Percentiles rank a stretch among this genome's conserved stretches.
Conservation (phyloP, 2,888 invertebrate genomes). For the Parnassius glacialis region DNA sequence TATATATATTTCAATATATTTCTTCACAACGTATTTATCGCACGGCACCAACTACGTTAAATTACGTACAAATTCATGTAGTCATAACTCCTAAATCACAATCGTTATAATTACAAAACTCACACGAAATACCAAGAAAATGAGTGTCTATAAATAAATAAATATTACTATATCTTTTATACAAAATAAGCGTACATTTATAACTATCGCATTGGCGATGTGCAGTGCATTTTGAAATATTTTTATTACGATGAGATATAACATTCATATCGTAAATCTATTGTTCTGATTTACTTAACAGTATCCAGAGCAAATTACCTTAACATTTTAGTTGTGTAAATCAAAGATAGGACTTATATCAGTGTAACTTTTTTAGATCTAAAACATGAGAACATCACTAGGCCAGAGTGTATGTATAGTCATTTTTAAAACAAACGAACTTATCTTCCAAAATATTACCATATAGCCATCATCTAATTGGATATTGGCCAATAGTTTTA, state of each 20-base stretch:
- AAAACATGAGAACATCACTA: too few species aligned
- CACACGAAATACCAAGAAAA: constrained; percentile 40
- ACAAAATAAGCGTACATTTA: constrained; percentile 43
- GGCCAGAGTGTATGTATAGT: too few species aligned
- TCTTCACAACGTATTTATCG: constrained; percentile 61
- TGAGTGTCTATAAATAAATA: constrained; percentile 54
- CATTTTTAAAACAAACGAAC: too few species aligned
- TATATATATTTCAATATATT: constrained; percentile 76
- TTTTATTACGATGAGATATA: not conserved
- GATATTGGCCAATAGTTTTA: too few species aligned
- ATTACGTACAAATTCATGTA: constrained; percentile 43
- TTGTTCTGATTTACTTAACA: too few species aligned
- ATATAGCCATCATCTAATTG: too few species aligned
- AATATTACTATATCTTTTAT: constrained; percentile 50
- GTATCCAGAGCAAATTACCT: too few species aligned
- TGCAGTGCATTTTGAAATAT: constrained; percentile 19
- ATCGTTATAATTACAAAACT: constrained; percentile 45
- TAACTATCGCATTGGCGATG: constrained; percentile 21
- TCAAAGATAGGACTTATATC: too few species aligned
- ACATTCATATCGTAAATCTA: not conserved
- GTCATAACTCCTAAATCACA: constrained; percentile 44
- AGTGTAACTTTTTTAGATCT: too few species aligned
- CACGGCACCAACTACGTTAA: constrained; percentile 52
- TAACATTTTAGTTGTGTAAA: too few species aligned
- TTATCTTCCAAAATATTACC: too few species aligned